Evolutionary conservation across 1,140 invertebrate genomes (phyloP), one percentile per base, ranked within the genome.

Genomic region (Ditylenchus dipsaci): DNA sequence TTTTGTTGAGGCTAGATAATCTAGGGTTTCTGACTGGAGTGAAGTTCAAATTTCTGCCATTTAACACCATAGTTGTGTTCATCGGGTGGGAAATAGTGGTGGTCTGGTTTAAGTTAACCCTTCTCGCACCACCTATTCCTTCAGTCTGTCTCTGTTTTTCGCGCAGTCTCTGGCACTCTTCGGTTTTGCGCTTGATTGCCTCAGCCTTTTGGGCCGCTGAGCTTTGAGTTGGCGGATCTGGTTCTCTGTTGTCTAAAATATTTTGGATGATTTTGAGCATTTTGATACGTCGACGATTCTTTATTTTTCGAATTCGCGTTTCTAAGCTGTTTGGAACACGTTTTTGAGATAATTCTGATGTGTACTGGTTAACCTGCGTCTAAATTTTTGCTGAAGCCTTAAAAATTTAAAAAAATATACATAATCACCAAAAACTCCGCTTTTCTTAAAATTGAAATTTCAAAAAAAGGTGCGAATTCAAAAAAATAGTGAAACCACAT

Each of bases 231-330:
- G 59, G 59, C 27, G 27, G 8, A 61, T 61, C 26, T 61, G 29
- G 21, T 61, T 61, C 19, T 61, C 29, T 43, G 59, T 27, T 61
- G 59, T 30, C 59, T 61, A 27, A 92, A 62, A 58, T 33, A 38
- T 38, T 38, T 38, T 38, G 33, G 3, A 11, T 38, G 33, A 11
- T 5, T 38, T 5, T 3, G 33, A 38, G 33, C 33, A n/a, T n/a
- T n/a, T n/a, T n/a, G n/a, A n/a, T n/a, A n/a, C n/a, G n/a, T n/a
- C n/a, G n/a, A n/a, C n/a, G n/a, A n/a, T n/a, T n/a, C n/a, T n/a
- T n/a, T n/a, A n/a, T n/a, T n/a, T n/a, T n/a, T n/a, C n/a, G n/a
- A n/a, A n/a, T n/a, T n/a, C n/a, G n/a, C n/a, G n/a, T n/a, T n/a
- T n/a, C n/a, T n/a, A n/a, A n/a, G n/a, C n/a, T n/a, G n/a, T n/a